phyloP scores from a whole-genome alignment of 2,797 vertebrate genomes.

The Galaxias olidus region DNA sequence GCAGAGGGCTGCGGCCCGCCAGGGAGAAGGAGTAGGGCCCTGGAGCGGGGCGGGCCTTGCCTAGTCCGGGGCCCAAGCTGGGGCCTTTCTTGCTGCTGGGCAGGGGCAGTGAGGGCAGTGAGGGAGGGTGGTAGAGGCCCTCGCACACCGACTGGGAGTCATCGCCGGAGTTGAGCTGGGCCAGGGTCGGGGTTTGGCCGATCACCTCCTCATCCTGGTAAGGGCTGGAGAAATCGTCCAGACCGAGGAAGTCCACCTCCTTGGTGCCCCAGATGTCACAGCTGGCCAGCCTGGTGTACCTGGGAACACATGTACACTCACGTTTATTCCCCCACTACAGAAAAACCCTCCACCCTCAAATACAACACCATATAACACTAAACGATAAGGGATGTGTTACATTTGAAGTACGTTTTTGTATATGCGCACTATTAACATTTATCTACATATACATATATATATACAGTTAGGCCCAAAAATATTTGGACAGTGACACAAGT shows the following conservation, averaged over 20 bases:
- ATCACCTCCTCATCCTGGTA: conserved; percentile 99
- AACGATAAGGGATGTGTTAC: too few relatives aligned
- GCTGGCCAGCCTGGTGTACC: conserved; percentile 94
- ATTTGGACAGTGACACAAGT: too few relatives aligned
- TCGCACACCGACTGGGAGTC: conserved; percentile 96
- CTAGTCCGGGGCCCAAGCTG: conserved; percentile 47
- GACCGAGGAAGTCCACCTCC: conserved; percentile 96
- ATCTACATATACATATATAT: too few relatives aligned
- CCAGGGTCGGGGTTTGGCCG: conserved; percentile 91
- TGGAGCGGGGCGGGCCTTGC: conserved; percentile 62
- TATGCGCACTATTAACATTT: too few relatives aligned
- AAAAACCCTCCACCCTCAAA: too few relatives aligned
- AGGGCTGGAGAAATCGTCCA: conserved; percentile 97
- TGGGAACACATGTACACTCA: conserved; percentile 45
- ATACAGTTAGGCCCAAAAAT: too few relatives aligned
- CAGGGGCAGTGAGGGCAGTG: conserved; percentile 65
- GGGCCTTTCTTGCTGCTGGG: conserved; percentile 75
- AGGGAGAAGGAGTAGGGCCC: conserved; percentile 57
- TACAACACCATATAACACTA: too few relatives aligned
- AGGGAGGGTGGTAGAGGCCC: conserved; percentile 84
- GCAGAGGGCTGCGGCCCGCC: conserved; percentile 62
- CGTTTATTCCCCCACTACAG: background rate
- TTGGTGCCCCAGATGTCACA: conserved; percentile 99
- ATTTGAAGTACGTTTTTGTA: too few relatives aligned
- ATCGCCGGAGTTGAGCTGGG: conserved; percentile 93